These are phyloP conservation scores for Loris lydekkerianus DNA, from an alignment of 2,797 vertebrate genomes.

Conservation along the genomic window DNA sequence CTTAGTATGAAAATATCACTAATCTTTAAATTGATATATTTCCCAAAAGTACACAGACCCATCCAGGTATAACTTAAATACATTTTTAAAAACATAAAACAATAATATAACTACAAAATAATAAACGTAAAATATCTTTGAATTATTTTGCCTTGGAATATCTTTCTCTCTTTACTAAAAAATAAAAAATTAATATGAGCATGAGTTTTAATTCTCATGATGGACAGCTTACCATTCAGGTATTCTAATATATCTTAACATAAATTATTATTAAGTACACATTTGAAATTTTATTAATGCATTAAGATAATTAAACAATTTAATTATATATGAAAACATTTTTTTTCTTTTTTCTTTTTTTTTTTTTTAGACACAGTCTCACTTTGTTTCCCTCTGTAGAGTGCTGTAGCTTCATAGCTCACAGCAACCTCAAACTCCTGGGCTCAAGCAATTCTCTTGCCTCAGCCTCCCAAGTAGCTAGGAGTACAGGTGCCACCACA, in stretches of 20 bases:
- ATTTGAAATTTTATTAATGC: conserved; percentile 40
- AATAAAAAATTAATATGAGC: not conserved
- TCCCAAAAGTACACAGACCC: not conserved
- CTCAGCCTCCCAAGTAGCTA: too few species aligned
- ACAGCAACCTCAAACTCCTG: too few species aligned
- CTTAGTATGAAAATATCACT: not conserved
- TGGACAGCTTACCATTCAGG: conserved; percentile 16
- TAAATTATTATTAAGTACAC: not conserved
- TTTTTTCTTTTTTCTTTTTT: too few species aligned
- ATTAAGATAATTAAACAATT: conserved; percentile 62
- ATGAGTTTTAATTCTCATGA: conserved; percentile 64
- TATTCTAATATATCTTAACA: conserved; percentile 51
- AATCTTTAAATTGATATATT: conserved; percentile 19
- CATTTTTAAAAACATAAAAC: conserved; percentile 24
- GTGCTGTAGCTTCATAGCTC: too few species aligned
- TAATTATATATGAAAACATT: not conserved
- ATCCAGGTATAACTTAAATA: conserved; percentile 1
- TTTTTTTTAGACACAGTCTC: too few species aligned
- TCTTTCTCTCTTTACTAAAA: conserved; percentile 41
- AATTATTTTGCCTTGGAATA: conserved; percentile 54
- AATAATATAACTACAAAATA: not conserved
- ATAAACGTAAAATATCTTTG: not conserved
- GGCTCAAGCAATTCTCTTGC: too few species aligned
- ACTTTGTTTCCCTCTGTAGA: too few species aligned
- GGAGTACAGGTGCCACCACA: too few species aligned